phyloP scores from a whole-genome alignment of 2,113 vertebrate species.

The Euleptes europaea region DNA sequence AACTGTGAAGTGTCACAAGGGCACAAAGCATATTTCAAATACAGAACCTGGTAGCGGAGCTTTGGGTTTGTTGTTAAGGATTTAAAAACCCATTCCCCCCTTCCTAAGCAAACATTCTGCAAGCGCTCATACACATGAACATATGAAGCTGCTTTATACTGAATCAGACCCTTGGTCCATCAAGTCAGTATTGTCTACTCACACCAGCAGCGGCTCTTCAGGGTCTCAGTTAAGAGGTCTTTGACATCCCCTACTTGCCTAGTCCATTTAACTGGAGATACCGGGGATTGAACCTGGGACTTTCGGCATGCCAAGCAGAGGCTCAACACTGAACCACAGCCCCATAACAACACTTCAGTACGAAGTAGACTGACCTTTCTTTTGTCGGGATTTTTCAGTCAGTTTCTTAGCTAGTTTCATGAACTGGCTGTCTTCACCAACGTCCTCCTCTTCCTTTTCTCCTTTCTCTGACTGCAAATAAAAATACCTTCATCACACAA shows the following conservation, averaged over 20 bases:
- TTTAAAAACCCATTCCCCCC: neutral
- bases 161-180: too few relatives aligned
- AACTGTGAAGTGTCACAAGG: neutral
- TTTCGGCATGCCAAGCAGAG: too few relatives aligned
- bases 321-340: too few relatives aligned
- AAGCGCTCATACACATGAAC: too few relatives aligned
- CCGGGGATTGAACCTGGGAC: too few relatives aligned
- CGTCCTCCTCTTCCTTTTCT: slow-evolving; percentile 76
- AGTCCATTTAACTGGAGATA: too few relatives aligned
- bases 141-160: too few relatives aligned
- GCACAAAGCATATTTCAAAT: neutral
- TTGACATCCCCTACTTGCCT: too few relatives aligned
- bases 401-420: slow-evolving; percentile 95
- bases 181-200: too few relatives aligned
- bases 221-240: too few relatives aligned
- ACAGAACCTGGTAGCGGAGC: neutral
- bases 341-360: neutral
- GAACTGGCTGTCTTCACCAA: slow-evolving; percentile 88
- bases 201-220: too few relatives aligned
- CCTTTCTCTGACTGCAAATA: slow-evolving; percentile 79
- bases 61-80: neutral
- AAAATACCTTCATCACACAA: slow-evolving; percentile 26
- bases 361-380: slow-evolving; percentile 77
- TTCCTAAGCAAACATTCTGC: neutral
- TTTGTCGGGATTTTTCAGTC: slow-evolving; percentile 86